Conservation (phyloP, 2,113 vertebrate genomes). For the Puma concolor region DNA sequence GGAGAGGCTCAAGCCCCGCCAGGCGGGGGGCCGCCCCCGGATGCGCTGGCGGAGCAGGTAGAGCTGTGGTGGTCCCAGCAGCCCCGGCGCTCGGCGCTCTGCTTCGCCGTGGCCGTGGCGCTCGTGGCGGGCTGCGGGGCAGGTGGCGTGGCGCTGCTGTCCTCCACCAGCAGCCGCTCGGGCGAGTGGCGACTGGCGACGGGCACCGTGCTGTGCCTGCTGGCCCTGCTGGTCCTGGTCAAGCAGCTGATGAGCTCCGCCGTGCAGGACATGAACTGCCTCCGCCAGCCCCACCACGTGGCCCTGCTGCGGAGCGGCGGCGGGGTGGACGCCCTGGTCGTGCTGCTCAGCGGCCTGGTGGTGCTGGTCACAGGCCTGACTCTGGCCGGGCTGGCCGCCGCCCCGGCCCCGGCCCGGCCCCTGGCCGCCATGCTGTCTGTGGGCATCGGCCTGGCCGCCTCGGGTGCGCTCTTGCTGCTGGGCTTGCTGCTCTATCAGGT, state of each 20-base stretch:
- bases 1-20: constrained; percentile 80
- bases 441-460: constrained; percentile 90
- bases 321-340: constrained; percentile 91
- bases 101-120: constrained; percentile 92
- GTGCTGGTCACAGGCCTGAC: constrained; percentile 92
- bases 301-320: constrained; percentile 95
- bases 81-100: constrained; percentile 93
- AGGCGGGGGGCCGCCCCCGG: constrained; percentile 86
- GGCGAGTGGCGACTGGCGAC: constrained; percentile 96
- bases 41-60: constrained; percentile 95
- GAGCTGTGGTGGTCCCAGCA: constrained; percentile 99
- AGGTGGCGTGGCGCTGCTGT: constrained; percentile 93
- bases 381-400: constrained; percentile 91
- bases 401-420: constrained; percentile 85
- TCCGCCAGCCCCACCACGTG: constrained; percentile 92
- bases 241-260: constrained; percentile 98
- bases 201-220: constrained; percentile 94
- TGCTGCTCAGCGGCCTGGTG: constrained; percentile 91
- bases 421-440: constrained; percentile 95
- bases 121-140: constrained; percentile 94
- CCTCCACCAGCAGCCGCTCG: constrained; percentile 95
- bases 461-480: constrained; percentile 89
- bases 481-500: constrained; percentile 90
- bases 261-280: constrained; percentile 98
- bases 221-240: constrained; percentile 94